Conservation (phyloP, 2,797 vertebrate genomes). For the Sebastes flavidus region DNA sequence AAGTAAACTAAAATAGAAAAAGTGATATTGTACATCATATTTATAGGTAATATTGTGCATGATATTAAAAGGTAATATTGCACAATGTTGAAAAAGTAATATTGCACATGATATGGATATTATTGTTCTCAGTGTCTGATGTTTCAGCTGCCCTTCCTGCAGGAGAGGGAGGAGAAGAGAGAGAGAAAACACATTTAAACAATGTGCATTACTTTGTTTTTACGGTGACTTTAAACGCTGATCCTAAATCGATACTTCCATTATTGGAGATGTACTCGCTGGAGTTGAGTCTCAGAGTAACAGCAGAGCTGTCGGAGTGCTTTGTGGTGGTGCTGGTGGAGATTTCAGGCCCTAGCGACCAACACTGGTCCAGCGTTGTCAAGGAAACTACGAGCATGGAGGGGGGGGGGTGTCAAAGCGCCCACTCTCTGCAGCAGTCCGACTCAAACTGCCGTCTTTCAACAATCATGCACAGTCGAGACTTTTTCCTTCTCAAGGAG, state of each 20-base stretch:
- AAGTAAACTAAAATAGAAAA: too few relatives aligned
- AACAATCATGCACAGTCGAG: constrained; percentile 16
- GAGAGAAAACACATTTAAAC: neutral
- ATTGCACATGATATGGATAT: too few relatives aligned
- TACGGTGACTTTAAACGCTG: neutral
- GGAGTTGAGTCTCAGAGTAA: neutral
- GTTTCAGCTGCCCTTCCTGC: too few relatives aligned
- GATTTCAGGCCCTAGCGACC: constrained; percentile 56
- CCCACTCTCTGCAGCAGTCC: constrained; percentile 60
- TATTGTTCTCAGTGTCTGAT: too few relatives aligned
- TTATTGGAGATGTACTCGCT: neutral
- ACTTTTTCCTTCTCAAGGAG: constrained; percentile 36
- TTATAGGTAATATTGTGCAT: too few relatives aligned
- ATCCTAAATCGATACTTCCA: constrained; percentile 6
- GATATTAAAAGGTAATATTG: too few relatives aligned
- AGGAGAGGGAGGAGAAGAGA: too few relatives aligned
- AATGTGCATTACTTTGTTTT: neutral
- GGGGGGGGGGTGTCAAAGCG: constrained; percentile 24
- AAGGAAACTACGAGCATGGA: constrained; percentile 60
- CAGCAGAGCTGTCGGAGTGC: constrained; percentile 9
- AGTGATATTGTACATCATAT: too few relatives aligned
- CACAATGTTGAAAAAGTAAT: too few relatives aligned
- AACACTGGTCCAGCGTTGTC: constrained; percentile 65
- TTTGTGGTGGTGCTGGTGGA: constrained; percentile 30
- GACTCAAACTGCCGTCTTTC: constrained; percentile 36